Conservation (phyloP, 2,888 invertebrate genomes). For the Criorhina ranunculi region DNA sequence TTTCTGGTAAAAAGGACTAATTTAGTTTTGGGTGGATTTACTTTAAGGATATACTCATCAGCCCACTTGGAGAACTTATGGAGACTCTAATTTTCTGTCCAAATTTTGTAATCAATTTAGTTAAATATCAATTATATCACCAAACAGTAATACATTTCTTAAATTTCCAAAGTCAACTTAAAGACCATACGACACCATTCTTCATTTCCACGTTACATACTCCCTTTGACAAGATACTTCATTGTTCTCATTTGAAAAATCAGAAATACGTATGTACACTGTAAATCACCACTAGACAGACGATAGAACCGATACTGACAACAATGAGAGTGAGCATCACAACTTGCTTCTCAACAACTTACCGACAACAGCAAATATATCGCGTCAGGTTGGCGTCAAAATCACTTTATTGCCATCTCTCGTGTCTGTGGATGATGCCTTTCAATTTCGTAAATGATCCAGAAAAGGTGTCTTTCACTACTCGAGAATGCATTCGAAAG, state of each 20-base stretch:
- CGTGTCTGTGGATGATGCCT: slow-evolving; percentile 40
- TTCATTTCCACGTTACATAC: too few species aligned
- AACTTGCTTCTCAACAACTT: slow-evolving; percentile 43
- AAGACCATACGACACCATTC: too few species aligned
- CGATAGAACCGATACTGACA: slow-evolving; percentile 2
- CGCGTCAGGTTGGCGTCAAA: slow-evolving; percentile 51
- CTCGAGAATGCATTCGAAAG: slow-evolving; percentile 44
- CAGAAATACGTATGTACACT: slow-evolving; percentile 13
- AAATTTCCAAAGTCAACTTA: too few species aligned
- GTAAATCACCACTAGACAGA: slow-evolving; percentile 19
- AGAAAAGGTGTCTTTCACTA: slow-evolving; percentile 45
- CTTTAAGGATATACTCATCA: too few species aligned
- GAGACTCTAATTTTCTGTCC: too few species aligned
- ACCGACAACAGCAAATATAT: slow-evolving; percentile 43
- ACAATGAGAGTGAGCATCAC: slow-evolving; percentile 24
- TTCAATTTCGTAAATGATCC: slow-evolving; percentile 51
- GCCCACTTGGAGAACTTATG: too few species aligned
- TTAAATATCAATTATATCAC: too few species aligned
- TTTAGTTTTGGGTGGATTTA: too few species aligned
- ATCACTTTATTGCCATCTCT: slow-evolving; percentile 57
- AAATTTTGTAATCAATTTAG: too few species aligned
- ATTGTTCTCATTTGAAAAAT: slow-evolving; percentile 11
- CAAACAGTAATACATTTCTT: too few species aligned
- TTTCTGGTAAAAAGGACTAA: too few species aligned
- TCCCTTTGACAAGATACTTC: neutral